phyloP scores from a whole-genome alignment of 2,113 vertebrate species.

The Platichthys flesus region DNA sequence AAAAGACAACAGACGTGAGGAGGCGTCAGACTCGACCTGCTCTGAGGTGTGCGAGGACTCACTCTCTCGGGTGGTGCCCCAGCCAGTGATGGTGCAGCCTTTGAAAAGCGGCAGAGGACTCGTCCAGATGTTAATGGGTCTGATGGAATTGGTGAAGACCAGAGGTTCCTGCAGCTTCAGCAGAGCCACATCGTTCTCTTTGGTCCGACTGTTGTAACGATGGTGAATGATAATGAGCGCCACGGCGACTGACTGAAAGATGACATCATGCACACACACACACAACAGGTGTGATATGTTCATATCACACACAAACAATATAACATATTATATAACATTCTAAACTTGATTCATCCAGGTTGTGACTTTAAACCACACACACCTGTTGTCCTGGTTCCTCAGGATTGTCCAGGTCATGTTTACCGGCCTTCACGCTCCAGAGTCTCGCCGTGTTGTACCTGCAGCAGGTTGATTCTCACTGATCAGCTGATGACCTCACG shows the following conservation, averaged over 20 bases:
- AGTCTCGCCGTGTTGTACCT: conserved; percentile 65
- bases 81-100: conserved; percentile 79
- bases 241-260: conserved; percentile 55
- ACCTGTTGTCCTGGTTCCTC: conserved; percentile 72
- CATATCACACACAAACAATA: background rate
- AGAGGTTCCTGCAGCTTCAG: conserved; percentile 72
- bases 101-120: background rate
- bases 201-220: conserved; percentile 60
- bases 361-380: too few species aligned
- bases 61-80: conserved; percentile 81
- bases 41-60: background rate
- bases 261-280: background rate
- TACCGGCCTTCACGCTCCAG: conserved; percentile 78
- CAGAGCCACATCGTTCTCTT: conserved; percentile 74
- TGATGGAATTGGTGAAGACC: conserved; percentile 61
- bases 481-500: background rate
- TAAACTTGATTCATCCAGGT: too few species aligned
- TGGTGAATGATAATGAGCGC: conserved; percentile 60
- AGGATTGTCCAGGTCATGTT: conserved; percentile 71
- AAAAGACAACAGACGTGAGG: background rate
- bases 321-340: too few species aligned
- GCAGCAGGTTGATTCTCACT: background rate
- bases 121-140: conserved; percentile 73
- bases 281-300: background rate
- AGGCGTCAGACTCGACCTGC: background rate